phyloP scores from a whole-genome alignment of 2,113 vertebrate species.

The Taxidea taxus region DNA sequence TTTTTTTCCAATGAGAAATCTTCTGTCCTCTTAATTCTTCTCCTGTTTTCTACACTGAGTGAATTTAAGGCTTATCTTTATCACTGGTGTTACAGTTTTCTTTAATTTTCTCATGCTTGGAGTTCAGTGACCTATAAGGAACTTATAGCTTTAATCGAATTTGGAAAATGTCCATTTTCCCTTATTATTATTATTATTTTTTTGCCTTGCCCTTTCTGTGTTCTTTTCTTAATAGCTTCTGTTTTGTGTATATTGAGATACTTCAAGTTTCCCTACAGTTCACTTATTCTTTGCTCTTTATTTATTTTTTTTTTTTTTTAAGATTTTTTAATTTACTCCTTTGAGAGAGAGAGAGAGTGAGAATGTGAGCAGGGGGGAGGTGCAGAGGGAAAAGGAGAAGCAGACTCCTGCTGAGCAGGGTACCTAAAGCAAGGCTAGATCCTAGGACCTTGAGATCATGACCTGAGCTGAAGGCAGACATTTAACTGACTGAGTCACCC shows the following conservation, averaged over 20 bases:
- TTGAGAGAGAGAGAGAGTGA: not conserved
- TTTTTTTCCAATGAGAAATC: not conserved
- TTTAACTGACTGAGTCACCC: not conserved
- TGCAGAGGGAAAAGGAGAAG: not conserved
- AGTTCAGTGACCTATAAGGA: not conserved
- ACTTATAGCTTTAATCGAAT: not conserved
- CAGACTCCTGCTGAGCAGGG: not conserved
- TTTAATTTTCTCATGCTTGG: not conserved
- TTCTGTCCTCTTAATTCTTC: not conserved
- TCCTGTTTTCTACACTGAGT: not conserved
- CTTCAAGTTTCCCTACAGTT: not conserved
- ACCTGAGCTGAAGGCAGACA: not conserved
- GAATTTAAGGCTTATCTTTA: not conserved
- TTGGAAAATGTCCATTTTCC: not conserved
- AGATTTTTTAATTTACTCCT: not conserved
- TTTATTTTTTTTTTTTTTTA: not conserved
- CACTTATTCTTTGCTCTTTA: not conserved
- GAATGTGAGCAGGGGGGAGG: not conserved
- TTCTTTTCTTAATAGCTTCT: not conserved
- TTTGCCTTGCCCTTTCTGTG: not conserved
- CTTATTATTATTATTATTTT: not conserved
- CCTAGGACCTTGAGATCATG: not conserved
- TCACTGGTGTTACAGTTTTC: not conserved
- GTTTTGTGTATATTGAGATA: not conserved
- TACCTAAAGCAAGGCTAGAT: not conserved